Evolutionary conservation across 2,113 vertebrate species (phyloP).

Genomic region (Notechis scutatus): DNA sequence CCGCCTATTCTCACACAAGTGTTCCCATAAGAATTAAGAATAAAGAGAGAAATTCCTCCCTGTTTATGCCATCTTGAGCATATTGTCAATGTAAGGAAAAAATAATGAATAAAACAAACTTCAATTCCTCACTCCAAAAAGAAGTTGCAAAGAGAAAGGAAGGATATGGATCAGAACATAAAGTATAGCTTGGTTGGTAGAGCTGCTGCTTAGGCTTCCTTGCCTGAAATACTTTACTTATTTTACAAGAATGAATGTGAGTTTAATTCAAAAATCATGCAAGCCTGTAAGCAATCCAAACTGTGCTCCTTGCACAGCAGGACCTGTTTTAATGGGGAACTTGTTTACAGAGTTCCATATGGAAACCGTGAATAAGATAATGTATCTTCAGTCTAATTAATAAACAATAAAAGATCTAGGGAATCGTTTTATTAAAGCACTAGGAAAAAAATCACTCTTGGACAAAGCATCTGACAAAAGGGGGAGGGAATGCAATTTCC

Average conservation of each 20-base stretch:
- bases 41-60: background rate
- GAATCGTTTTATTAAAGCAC: constrained; percentile 19
- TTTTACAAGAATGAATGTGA: background rate
- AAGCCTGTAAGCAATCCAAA: background rate
- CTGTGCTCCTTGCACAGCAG: constrained; percentile 21
- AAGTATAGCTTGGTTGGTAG: background rate
- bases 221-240: background rate
- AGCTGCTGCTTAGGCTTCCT: background rate
- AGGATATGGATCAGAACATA: background rate
- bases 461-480: constrained; percentile 27
- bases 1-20: background rate
- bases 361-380: constrained; percentile 31
- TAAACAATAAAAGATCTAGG: constrained; percentile 10
- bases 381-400: constrained; percentile 33
- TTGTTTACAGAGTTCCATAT: constrained; percentile 28
- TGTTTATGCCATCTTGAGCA: background rate
- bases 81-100: background rate
- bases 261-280: background rate
- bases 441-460: background rate
- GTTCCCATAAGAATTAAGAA: background rate
- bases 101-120: background rate
- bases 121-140: background rate
- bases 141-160: background rate
- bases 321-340: background rate
- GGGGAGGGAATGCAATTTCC: background rate